Base-by-base conservation (phyloP, 2,888 invertebrate species). In the Archaeoteleia sp. region DNA sequence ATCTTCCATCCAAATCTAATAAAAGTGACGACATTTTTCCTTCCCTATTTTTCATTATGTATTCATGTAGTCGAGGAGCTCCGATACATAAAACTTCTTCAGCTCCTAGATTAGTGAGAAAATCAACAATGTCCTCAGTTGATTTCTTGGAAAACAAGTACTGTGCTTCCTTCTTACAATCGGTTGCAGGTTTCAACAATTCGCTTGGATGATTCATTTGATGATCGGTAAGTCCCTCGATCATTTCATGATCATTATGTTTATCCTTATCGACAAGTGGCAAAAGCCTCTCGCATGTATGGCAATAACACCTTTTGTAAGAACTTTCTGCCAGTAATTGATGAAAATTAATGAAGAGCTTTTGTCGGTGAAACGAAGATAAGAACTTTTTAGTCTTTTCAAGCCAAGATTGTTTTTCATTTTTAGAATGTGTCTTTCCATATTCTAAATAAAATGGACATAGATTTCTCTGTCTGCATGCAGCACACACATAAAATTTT, bases 161-260 rank as follows among this genome's bases (percentile, higher is more conserved):
- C 83, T 96, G 96, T 0, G 96, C 96, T 85, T 95, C 95, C 14
- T 90, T 91, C 72, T 93, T 92, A 43, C 93, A 90, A 85, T 93
- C 90, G 37, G 91, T 90, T 8, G 93, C 79, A 0, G 94, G 90
- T 17, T 88, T 87, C 6, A 96, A 82, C 78, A 95, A 88, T 53
- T 88, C 87, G 0, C 92, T 90, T 0, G 94, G 93, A 72, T 89
- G 87, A 1, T 78, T 75, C 13, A 93, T 82, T 67, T 89, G 87
- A 67, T 90, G 86, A 75, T 91, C 89, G 0, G 87, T 87, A 3
- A 93, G 76, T 14, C 87, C 86, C 20, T 84, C 85, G 6, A 86
- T 80, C 0, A 90, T 77, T 14, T 87, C 84, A 76, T 93, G 93
- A 58, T 87, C 86, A 0, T 78, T 72, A 78, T 93, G 93, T 42